Base-by-base conservation (phyloP, 2,888 invertebrate species). In the Pyrocoelia pectoralis region DNA sequence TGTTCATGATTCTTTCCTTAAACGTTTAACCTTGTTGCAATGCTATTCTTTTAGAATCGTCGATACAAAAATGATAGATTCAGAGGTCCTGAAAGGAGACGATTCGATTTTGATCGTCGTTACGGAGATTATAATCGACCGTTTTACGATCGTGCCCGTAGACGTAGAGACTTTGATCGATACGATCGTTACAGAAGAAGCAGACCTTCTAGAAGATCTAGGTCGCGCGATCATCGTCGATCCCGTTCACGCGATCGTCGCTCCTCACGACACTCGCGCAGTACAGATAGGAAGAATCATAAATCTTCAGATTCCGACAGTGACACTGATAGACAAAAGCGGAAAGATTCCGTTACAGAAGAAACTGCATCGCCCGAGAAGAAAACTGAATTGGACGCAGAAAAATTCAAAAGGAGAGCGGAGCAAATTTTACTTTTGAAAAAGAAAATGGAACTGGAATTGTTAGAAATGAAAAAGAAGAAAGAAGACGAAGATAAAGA, bases 381-480 rank as follows among this genome's bases (percentile, higher is more conserved):
- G 61, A 74, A 73, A 65, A 56, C 72, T 9, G 78, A 73, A 55
- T 63, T 65, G 8, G 79, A 79, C 12, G 76, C 78, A 0, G 80
- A 81, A 58, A 75, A 76, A 46, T 73, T 76, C 50, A 75, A 74
- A 56, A 54, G 73, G 67, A 78, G 84, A 0, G 83, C 82, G 0
- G 84, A 84, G 71, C 84, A 85, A 18, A 76, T 85, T 13, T 73
- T 84, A 66, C 75, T 86, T 67, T 76, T 87, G 43, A 86, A 86
- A 69, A 86, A 87, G 70, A 87, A 88, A 69, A 87, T 87, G 83
- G 86, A 87, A 61, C 77, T 84, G 66, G 85, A 85, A 68, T 82
- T 84, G 40, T 82, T 85, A 52, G 86, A 85, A 70, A 82, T 84
- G 70, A 85, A 86, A 67, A 86, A 84, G 69, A 83, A 84, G 59